Percentiles rank a stretch among this genome's conserved stretches.
phyloP scores from a whole-genome alignment of 2,113 vertebrate species.

The Perca schrenkii region DNA sequence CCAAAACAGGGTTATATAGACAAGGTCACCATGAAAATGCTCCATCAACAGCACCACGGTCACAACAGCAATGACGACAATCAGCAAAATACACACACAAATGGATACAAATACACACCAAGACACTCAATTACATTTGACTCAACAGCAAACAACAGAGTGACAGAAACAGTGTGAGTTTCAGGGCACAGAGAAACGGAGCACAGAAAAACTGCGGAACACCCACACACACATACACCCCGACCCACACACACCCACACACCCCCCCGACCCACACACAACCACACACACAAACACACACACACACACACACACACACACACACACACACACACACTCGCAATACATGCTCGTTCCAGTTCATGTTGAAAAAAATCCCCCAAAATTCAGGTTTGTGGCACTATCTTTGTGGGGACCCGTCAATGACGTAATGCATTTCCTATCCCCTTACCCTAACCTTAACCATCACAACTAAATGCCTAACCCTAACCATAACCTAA shows the following conservation, averaged over 20 bases:
- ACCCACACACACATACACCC: constrained; percentile 4
- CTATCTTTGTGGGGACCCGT: no score
- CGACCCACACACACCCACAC: not conserved
- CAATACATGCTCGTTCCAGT: constrained; percentile 40
- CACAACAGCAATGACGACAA: constrained; percentile 70
- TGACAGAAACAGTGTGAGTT: constrained; percentile 35
- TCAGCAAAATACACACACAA: constrained; percentile 59
- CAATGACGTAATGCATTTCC: no score
- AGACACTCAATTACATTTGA: not conserved
- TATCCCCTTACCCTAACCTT: no score
- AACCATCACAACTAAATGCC: no score
- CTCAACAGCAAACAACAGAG: constrained; percentile 28
- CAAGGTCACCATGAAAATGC: constrained; percentile 74
- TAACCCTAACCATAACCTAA: no score
- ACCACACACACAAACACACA: not conserved
- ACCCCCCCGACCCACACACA: not conserved
- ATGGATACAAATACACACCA: constrained; percentile 35
- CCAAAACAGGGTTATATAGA: constrained; percentile 65
- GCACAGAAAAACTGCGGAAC: constrained; percentile 12
- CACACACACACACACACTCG: constrained; percentile 12
- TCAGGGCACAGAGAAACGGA: constrained; percentile 13
- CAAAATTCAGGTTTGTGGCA: not conserved
- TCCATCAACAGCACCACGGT: constrained; percentile 59
- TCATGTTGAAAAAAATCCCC: constrained; percentile 45
- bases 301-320: not conserved